Evolutionary conservation across 2,888 invertebrate genomes (phyloP).

Genomic region (Julus scandinavius): DNA sequence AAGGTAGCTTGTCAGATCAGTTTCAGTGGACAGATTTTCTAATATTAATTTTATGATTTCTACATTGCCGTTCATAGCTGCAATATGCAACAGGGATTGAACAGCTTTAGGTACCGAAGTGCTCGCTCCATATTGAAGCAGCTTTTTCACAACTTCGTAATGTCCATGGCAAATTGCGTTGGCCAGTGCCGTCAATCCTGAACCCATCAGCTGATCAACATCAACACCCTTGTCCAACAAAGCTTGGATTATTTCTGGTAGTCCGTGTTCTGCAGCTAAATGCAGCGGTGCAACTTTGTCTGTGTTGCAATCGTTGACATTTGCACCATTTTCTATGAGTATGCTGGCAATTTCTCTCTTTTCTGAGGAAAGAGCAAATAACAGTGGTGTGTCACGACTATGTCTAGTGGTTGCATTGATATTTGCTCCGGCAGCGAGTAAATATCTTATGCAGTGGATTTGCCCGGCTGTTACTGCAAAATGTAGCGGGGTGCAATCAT

Average conservation of each 20-base stretch:
- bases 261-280: not conserved
- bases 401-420: not conserved
- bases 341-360: not conserved
- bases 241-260: not conserved
- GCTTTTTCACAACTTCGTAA: not conserved
- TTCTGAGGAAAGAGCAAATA: not conserved
- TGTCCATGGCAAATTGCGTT: no score
- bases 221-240: not conserved
- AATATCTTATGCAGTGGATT: not conserved
- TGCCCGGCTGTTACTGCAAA: not conserved
- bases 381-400: not conserved
- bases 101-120: constrained; percentile 58
- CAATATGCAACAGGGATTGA: constrained; percentile 71
- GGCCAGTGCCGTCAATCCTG: no score
- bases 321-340: not conserved
- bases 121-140: not conserved
- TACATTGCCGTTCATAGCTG: not conserved
- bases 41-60: not conserved
- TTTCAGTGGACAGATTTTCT: constrained; percentile 61
- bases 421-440: not conserved
- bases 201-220: no score
- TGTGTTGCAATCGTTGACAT: not conserved
- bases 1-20: constrained; percentile 72
- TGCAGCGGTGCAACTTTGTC: not conserved
- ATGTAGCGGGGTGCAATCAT: not conserved